Base-by-base conservation (phyloP, 2,888 invertebrate species). In the Pristionchus japonicus region DNA sequence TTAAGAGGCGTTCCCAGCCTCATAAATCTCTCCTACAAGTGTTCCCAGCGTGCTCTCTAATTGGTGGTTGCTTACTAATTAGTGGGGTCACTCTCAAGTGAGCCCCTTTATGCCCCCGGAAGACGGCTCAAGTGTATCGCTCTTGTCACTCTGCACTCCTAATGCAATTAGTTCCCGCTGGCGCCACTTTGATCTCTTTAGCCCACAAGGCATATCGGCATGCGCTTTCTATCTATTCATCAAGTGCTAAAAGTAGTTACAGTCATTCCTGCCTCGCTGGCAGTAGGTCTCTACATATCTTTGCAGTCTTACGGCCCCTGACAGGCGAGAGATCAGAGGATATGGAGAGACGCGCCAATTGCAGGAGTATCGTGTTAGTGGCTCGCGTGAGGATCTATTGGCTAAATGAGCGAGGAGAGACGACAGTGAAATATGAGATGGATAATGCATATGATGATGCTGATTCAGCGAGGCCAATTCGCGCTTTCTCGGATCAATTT, bases 61-160 rank as follows among this genome's bases (percentile, higher is more conserved):
- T n/a, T n/a, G n/a, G n/a, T n/a, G n/a, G n/a, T 23, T 13, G 43
- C 77, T 77, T 77, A n/a, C 77, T 77, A 77, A 77, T 77, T 77
- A 77, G 77, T 27, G 77, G 77, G 43, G 77, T 47, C 47, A 77
- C 77, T 77, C 20, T 11, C 31, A 15, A 77, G 43, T 7, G 43
- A 7, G 23, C 9, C 37, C 23, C 43, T 43, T n/a, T 77, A 6
- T 9, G 23, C 77, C 77, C 77, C 77, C 47, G 77, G 47, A 77
- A 77, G 77, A 27, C 31, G 4, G 7, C 77, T 77, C 77, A 43
- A 77, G 77, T 77, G 70, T 70, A 70, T 70, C 70, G 34, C 70
- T 70, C 37, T 70, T 34, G 31, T 17, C 61, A 70, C 1, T 20
- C 43, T 34, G 7, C 23, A 13, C 31, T 67, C 17, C 20, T 77